These are phyloP conservation scores for Archivesica marissinica DNA, from an alignment of 1,140 invertebrate genomes.

Conservation along the genomic window DNA sequence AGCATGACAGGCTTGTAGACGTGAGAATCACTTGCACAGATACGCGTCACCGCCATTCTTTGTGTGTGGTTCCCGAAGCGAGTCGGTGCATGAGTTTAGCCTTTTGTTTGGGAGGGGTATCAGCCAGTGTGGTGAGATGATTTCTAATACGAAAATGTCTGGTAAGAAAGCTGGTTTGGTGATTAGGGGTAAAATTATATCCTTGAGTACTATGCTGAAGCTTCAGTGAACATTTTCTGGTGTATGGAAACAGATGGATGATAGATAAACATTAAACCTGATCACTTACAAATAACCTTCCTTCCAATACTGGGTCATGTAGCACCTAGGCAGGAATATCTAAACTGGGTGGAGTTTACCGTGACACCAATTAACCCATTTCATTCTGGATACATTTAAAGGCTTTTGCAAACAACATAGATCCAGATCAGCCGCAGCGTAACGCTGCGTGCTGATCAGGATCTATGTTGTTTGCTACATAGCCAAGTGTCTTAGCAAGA, in stretches of 20 bases:
- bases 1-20: slow-evolving; percentile 4
- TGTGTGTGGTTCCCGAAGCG: neutral
- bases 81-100: neutral
- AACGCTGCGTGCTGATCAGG: too few relatives aligned
- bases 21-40: neutral
- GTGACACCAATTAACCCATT: too few relatives aligned
- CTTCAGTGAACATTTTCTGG: neutral
- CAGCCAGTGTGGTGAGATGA: neutral
- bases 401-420: too few relatives aligned
- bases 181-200: slow-evolving; percentile 25
- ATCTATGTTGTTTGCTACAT: too few relatives aligned
- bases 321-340: too few relatives aligned
- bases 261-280: slow-evolving; percentile 4
- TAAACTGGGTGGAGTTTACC: too few relatives aligned
- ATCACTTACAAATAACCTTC: too few relatives aligned
- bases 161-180: neutral
- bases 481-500: too few relatives aligned
- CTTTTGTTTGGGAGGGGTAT: neutral
- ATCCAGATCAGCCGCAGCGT: too few relatives aligned
- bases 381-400: too few relatives aligned
- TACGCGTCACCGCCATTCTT: neutral
- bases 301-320: too few relatives aligned
- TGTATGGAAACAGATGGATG: slow-evolving; percentile 37
- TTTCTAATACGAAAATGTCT: neutral
- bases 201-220: neutral